Evolutionary conservation across 2,797 vertebrate genomes (phyloP), one percentile per base, ranked within the genome.

Genomic region (Enteromius thamalakanensis): DNA sequence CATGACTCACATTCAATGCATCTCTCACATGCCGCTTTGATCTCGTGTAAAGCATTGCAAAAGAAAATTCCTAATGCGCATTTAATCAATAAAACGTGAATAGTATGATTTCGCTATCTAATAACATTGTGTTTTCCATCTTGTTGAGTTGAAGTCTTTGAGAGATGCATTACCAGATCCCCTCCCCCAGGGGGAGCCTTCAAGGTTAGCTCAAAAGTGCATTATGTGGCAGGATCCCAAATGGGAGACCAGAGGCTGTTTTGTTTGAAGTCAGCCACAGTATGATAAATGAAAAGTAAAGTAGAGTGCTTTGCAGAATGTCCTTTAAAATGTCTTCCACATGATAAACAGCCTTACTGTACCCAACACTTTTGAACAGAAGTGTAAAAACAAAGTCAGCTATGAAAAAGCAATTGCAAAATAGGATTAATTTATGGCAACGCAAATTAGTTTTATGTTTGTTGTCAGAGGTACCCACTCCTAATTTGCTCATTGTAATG

Each of bases 141-240:
- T 21, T 53, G 17, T 32, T n/a, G 49, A 55, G 29, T 75, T 34
- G 17, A 29, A 21, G 26, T 15, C 11, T 37, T 34, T 74, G 19
- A 53, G 15, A 32, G 47, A 51, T 34, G 71, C 29, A 53, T 74
- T 53, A 51, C 8, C 9, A 51, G 45, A 51, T 10, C 45, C 8
- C 45, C 15, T 51, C 45, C 70, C 26, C 26, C 23, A 47, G 42
- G 17, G 47, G 49, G 49, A 55, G 72, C 37, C 72, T 75, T 23
- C 32, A 75, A 76, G 21, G 32, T 40, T 76, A 40, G 12, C 12
- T 23, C 3, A 40, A 76, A 58, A 58, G 10, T 26, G n/a, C 51
- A 23, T 58, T 58, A 58, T 76, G 72, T 75, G 51, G 6, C 21
- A 75, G 21, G 32, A 17, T 58, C 21, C 21, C 72, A 58, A 75